Base-by-base conservation (phyloP, 2,797 vertebrate species). In the Ptychobarbus kaznakovi region DNA sequence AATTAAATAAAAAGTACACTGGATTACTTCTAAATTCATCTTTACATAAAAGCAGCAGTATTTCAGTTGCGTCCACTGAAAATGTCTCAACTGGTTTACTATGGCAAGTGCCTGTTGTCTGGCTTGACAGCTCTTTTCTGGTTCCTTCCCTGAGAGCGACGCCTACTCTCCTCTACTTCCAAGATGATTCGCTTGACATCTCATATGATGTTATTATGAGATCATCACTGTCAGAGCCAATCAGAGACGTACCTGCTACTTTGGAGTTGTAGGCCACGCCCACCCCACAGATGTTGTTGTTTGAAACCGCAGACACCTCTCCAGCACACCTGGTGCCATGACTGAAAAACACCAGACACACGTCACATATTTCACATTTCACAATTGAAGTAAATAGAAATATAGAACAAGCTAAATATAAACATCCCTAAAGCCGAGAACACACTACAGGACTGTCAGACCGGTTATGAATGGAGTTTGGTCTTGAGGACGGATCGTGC, bases 271-370 rank as follows among this genome's bases (percentile, higher is more conserved):
- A 99, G 0, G 98, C 98, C 42, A 99, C 98, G 83, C 98, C 98
- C 77, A 99, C 97, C 0, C 98, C 98, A 22, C 98, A 99, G 92
- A 99, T 99, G 91, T 99, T 97, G 94, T 99, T 99, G 94, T 99
- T 99, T 90, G 98, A 97, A 49, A 97, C 97, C 0, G 98, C 98
- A 79, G 98, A 99, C 72, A 99, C 98, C 92, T 99, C 98, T 82
- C 98, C 98, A 0, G 98, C 98, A 92, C 98, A 99, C 68, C 98
- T 95, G 1, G 98, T 99, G 82, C 98, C 98, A 0, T 99, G 98
- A 95, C 98, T 99, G 92, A 46, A 83, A 90, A n/a, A 76, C 18
- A 76, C 0, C 44, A 49, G 16, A 18, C 3, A 4, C 18, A 56
- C 25, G 6, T 40, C 25, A 80, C 18, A 80, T 11, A 22, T 66